Conservation (phyloP, 2,113 vertebrate species). For the Thamnaconus septentrionalis region DNA sequence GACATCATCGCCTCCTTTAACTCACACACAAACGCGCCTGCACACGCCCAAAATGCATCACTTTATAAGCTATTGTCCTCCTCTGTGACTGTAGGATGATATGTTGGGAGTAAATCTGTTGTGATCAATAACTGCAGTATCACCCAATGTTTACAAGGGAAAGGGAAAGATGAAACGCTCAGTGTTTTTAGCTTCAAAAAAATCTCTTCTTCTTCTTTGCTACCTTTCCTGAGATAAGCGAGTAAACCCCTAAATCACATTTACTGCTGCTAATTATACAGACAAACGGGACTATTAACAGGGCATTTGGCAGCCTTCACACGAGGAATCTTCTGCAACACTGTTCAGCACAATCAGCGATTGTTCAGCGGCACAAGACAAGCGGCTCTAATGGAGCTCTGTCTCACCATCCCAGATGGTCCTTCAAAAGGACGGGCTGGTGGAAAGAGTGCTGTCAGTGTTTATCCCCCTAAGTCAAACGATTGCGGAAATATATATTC, state of each 20-base stretch:
- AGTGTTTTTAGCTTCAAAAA: no score
- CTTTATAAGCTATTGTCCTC: neutral
- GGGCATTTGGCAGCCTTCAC: constrained; percentile 14
- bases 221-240: neutral
- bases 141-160: no score
- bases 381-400: constrained; percentile 17
- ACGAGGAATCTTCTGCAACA: constrained; percentile 24
- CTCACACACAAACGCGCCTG: constrained; percentile 10
- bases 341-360: constrained; percentile 31
- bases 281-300: constrained; percentile 11
- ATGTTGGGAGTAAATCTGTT: no score
- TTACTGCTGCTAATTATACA: neutral
- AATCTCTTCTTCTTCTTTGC: no score
- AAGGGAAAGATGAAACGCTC: no score
- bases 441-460: constrained; percentile 13
- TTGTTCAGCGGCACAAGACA: constrained; percentile 36
- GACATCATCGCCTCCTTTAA: constrained; percentile 56
- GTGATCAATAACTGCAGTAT: no score
- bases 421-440: neutral
- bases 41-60: neutral
- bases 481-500: neutral
- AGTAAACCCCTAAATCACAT: neutral
- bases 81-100: no score
- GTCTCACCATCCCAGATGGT: constrained; percentile 22
- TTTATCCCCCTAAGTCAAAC: constrained; percentile 5